Evolutionary conservation across 1,140 invertebrate genomes (phyloP), one percentile per base, ranked within the genome.

Genomic region (Metaphire vulgaris): DNA sequence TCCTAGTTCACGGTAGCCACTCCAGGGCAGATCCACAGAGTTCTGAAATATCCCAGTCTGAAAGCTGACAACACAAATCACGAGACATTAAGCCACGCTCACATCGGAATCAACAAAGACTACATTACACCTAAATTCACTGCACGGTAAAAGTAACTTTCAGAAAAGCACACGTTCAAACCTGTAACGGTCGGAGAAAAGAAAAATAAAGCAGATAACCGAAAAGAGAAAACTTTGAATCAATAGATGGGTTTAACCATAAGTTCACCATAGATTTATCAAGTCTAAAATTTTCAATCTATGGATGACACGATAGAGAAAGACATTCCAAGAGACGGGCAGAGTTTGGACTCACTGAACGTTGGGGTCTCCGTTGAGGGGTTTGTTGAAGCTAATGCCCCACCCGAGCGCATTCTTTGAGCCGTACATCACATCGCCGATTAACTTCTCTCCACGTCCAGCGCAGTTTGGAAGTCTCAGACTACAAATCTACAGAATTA

Each of bases 391-490:
- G 1, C 89, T 88, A 2, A 93, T 75, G 82, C 90, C 91, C 82
- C 92, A 91, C 79, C 91, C 92, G 66, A 89, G 90, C 0, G 90
- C 90, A 81, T 89, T 89, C 84, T 90, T 89, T 78, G 89, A 90
- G 81, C 92, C 89, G 88, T 92, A 89, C 82, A 90, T 90, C 85
- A 94, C 95, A 82, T 94, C 92, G 12, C 90, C 86, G 80, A 90
- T 89, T 6, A 94, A 78, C 33, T 88, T 87, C 88, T 96, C 94
- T 1, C 92, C 94, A 80, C 93, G 86, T 1, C 94, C 94, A 80
- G 91, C 87, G 41, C 94, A 83, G 87, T 96, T 97, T 0, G 93
- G 93, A 74, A 91, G 86, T 80, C 88, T 88, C 15, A 91, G 83
- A 41, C 90, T 90, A 28, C 93, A 85, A 15, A 91, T 87, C 84